A percentile compares a stretch with the other conserved stretches of the same genome.
Conservation (phyloP, 2,113 vertebrate species). For the Toxostoma redivivum region DNA sequence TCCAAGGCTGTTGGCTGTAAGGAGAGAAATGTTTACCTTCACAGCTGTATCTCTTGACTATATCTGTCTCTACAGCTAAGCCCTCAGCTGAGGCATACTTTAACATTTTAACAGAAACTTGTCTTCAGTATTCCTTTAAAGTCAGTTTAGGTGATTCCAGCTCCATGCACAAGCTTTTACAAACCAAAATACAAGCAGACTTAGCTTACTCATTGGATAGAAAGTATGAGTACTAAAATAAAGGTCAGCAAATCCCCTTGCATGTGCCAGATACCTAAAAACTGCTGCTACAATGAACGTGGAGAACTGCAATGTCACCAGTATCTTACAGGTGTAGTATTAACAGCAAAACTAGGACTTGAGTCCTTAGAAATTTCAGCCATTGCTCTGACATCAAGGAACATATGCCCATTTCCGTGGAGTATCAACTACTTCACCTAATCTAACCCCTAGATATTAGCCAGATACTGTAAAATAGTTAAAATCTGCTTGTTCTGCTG, state of each 20-base stretch:
- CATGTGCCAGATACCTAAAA: background rate
- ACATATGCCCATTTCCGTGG: background rate
- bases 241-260: background rate
- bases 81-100: background rate
- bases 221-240: background rate
- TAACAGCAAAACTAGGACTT: background rate
- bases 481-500: background rate
- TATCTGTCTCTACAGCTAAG: background rate
- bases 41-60: background rate
- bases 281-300: background rate
- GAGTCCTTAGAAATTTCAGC: background rate
- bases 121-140: background rate
- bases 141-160: background rate
- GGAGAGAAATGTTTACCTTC: background rate
- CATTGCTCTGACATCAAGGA: background rate
- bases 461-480: background rate
- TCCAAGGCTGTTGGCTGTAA: background rate
- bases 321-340: background rate
- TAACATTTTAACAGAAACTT: background rate
- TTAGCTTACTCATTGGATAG: background rate
- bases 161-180: background rate
- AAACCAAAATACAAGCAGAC: background rate
- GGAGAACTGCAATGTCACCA: background rate
- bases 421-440: background rate
- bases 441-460: background rate